phyloP scores from a whole-genome alignment of 2,113 vertebrate genomes.

The Aphelocoma coerulescens region DNA sequence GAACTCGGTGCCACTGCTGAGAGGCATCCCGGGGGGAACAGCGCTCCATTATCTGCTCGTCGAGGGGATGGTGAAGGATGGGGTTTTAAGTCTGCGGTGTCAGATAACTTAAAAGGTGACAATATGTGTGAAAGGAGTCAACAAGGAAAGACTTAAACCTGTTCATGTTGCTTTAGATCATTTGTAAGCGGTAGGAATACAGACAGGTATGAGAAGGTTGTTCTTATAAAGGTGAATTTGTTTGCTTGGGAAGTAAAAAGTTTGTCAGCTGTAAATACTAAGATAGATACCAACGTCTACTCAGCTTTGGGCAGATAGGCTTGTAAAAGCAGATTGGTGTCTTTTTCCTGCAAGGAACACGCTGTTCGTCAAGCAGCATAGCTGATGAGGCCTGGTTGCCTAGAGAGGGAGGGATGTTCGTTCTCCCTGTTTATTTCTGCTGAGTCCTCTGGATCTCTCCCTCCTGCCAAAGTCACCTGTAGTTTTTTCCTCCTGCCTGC shows the following conservation, averaged over 20 bases:
- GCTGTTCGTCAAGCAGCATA: not conserved
- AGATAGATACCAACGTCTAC: not conserved
- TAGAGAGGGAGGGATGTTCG: not conserved
- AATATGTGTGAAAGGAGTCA: not conserved
- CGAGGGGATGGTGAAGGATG: accelerated
- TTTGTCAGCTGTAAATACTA: not conserved
- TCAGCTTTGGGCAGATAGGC: not conserved
- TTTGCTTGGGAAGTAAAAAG: not conserved
- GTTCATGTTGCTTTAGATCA: accelerated
- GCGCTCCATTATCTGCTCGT: not conserved
- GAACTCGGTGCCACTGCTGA: accelerated
- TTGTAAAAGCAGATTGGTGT: not conserved
- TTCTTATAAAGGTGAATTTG: not conserved
- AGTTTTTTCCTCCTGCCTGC: not conserved
- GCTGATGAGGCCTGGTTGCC: not conserved
- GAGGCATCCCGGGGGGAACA: not conserved
- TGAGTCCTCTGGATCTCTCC: not conserved
- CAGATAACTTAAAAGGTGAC: not conserved
- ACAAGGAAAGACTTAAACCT: not conserved
- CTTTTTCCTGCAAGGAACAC: not conserved
- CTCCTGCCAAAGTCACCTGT: not conserved
- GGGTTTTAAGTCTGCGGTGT: accelerated
- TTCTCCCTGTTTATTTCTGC: not conserved
- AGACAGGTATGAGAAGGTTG: not conserved
- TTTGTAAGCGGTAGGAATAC: not conserved